Percentiles rank a stretch among this genome's conserved stretches.
Evolutionary conservation across 2,888 invertebrate genomes (phyloP).

Genomic region (Psylliodes chrysocephalus): DNA sequence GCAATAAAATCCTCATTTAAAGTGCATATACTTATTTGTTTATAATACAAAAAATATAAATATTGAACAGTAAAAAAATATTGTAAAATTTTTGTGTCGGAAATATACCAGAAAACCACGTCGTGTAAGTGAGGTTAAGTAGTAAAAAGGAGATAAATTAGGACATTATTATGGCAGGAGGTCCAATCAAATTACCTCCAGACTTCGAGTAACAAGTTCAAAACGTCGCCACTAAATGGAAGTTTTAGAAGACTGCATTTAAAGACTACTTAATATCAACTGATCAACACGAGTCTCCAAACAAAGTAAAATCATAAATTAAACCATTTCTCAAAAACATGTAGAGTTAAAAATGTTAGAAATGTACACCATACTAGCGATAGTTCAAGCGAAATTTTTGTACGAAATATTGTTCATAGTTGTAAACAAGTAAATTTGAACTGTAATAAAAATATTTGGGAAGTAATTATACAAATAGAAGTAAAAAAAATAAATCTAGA

Average conservation of each 20-base stretch:
- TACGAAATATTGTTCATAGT: neutral
- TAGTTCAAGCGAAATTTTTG: neutral
- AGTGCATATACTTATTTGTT: too few relatives aligned
- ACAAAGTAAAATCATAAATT: conserved; percentile 34
- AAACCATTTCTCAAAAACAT: conserved; percentile 12
- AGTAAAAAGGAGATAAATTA: neutral
- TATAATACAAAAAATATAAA: too few relatives aligned
- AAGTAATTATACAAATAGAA: too few relatives aligned
- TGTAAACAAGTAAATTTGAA: too few relatives aligned
- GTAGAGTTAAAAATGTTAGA: neutral
- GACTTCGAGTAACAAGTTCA: conserved; percentile 45
- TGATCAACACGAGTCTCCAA: conserved; percentile 40
- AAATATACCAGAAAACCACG: too few relatives aligned
- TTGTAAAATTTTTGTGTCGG: too few relatives aligned
- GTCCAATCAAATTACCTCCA: too few relatives aligned
- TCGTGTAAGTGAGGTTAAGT: neutral
- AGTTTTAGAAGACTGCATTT: conserved; percentile 44
- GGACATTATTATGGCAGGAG: neutral
- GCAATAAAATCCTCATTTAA: too few relatives aligned
- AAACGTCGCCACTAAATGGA: conserved; percentile 47
- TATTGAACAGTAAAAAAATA: too few relatives aligned
- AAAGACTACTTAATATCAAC: conserved; percentile 45
- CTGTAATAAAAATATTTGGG: too few relatives aligned
- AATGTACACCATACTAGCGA: neutral
- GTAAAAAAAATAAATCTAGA: neutral